Evolutionary conservation across 1,140 invertebrate species (phyloP).

Genomic region (Meloidogyne floridensis): DNA sequence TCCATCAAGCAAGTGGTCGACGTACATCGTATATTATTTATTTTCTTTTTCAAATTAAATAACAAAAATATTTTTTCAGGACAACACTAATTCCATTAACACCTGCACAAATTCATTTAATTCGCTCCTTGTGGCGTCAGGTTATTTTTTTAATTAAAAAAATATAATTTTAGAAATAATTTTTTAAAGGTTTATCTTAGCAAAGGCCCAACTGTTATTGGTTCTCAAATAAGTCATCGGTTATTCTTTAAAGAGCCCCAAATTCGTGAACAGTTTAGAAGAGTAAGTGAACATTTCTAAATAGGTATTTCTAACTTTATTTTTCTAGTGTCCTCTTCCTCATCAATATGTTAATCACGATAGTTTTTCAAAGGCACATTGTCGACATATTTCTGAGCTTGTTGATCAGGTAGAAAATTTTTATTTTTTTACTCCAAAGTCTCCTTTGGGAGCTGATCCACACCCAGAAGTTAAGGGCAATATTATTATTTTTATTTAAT

Average conservation of each 20-base stretch:
- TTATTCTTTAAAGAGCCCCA: constrained; percentile 64
- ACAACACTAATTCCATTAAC: constrained; percentile 63
- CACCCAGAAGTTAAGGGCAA: no score
- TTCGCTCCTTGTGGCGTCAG: constrained; percentile 63
- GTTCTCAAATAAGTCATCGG: constrained; percentile 58
- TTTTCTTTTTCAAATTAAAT: no score
- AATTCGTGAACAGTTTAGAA: constrained; percentile 60
- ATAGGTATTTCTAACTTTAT: no score
- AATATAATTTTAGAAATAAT: not conserved
- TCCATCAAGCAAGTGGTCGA: constrained; percentile 53
- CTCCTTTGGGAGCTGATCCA: no score
- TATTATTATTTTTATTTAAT: constrained; percentile 4
- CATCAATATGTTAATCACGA: constrained; percentile 59
- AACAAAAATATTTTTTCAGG: not conserved
- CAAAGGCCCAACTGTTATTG: constrained; percentile 65
- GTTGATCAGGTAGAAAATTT: constrained; percentile 55
- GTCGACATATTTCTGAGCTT: constrained; percentile 59
- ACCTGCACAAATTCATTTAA: constrained; percentile 60
- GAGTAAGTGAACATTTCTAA: not conserved
- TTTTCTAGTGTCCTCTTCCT: constrained; percentile 47
- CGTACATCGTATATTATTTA: constrained; percentile 46
- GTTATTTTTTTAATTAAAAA: not conserved
- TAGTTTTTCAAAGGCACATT: constrained; percentile 42
- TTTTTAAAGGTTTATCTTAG: constrained; percentile 48
- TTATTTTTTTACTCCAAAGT: no score